These are phyloP conservation scores for Sympetrum striolatum DNA, from an alignment of 2,888 invertebrate species.

Conservation along the genomic window DNA sequence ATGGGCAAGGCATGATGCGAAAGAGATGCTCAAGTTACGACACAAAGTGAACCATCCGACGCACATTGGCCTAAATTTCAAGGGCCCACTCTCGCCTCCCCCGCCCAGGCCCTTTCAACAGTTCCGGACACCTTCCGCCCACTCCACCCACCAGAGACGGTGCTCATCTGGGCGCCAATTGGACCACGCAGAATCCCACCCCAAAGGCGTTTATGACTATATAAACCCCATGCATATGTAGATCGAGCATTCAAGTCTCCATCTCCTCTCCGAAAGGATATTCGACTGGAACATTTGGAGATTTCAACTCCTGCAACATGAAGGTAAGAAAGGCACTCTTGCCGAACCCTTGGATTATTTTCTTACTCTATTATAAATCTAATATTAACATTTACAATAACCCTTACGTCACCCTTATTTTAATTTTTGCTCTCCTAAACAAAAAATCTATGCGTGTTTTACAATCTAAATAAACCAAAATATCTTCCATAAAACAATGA, in stretches of 20 bases:
- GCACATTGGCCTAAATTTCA: background rate
- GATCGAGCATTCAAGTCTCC: constrained; percentile 4
- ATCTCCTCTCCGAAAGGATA: background rate
- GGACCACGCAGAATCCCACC: background rate
- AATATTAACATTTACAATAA: too few species aligned
- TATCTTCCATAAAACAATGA: too few species aligned
- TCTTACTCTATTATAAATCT: too few species aligned
- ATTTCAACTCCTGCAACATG: background rate
- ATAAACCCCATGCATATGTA: constrained; percentile 23
- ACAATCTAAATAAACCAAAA: too few species aligned
- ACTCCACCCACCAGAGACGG: background rate
- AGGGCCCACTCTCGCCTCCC: background rate
- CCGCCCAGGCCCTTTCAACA: background rate
- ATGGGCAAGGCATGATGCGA: background rate
- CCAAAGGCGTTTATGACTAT: background rate
- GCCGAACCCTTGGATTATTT: too few species aligned
- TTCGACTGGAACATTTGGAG: too few species aligned
- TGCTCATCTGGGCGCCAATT: background rate
- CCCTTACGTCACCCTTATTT: too few species aligned
- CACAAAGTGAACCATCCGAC: background rate
- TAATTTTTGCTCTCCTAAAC: too few species aligned
- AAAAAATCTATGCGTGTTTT: too few species aligned
- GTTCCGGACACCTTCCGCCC: background rate
- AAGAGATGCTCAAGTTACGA: background rate
- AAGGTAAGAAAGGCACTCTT: background rate